Evolutionary conservation across 1,140 invertebrate species (phyloP).

Genomic region (Bombus consobrinus): DNA sequence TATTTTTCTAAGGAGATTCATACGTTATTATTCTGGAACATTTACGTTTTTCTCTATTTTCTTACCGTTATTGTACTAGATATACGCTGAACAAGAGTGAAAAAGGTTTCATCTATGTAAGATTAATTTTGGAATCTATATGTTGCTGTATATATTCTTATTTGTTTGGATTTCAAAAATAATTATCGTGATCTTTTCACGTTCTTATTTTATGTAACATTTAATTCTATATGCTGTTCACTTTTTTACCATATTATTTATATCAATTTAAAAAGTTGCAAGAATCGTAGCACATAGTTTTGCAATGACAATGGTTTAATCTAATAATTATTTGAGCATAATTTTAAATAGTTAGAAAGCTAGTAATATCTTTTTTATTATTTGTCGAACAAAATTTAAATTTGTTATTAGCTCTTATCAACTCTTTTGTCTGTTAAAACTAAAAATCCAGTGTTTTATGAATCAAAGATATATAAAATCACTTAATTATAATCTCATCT

Average conservation of each 20-base stretch:
- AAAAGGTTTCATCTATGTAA: not conserved
- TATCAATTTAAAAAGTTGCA: no score
- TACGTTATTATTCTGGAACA: not conserved
- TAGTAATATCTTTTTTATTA: not conserved
- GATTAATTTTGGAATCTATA: not conserved
- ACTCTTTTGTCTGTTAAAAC: not conserved
- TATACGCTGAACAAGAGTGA: not conserved
- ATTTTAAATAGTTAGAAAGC: not conserved
- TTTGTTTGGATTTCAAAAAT: not conserved
- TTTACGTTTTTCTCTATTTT: not conserved
- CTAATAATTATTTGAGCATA: not conserved
- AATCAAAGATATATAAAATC: not conserved
- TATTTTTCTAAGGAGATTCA: not conserved
- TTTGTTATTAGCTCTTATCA: no score
- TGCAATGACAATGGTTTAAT: not conserved
- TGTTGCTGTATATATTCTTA: no score
- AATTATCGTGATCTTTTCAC: not conserved
- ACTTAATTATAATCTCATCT: not conserved
- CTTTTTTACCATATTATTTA: no score
- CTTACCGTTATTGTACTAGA: not conserved
- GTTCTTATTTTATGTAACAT: not conserved
- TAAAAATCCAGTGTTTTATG: not conserved
- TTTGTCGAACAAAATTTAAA: no score
- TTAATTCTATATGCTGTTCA: not conserved
- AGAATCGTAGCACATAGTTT: no score